A percentile compares a stretch with the other conserved stretches of the same genome.
phyloP scores from a whole-genome alignment of 2,113 vertebrate species.

The Okapia johnstoni region DNA sequence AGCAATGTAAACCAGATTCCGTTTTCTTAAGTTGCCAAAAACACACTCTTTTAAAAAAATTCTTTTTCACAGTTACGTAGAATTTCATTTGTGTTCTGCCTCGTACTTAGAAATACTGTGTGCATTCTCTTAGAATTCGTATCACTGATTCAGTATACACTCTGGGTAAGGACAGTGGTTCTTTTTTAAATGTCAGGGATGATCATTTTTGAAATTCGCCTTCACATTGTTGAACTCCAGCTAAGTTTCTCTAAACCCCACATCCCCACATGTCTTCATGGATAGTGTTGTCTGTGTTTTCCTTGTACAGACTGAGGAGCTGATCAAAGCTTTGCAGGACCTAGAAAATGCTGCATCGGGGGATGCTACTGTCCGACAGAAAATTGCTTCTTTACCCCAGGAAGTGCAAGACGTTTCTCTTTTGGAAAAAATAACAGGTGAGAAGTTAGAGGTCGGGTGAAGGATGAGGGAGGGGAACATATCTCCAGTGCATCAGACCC shows the following conservation, averaged over 20 bases:
- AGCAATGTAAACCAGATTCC: background rate
- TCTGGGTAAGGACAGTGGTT: background rate
- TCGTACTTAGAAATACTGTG: background rate
- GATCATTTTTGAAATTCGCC: background rate
- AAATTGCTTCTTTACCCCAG: constrained; percentile 97
- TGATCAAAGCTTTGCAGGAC: constrained; percentile 97
- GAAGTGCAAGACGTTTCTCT: constrained; percentile 98
- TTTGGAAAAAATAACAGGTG: constrained; percentile 97
- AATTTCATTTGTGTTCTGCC: background rate
- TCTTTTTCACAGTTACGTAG: background rate
- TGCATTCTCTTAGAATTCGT: background rate
- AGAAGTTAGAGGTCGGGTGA: constrained; percentile 24
- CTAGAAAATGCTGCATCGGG: constrained; percentile 97
- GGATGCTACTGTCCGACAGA: constrained; percentile 96
- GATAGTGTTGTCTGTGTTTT: constrained; percentile 22
- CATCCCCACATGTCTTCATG: background rate
- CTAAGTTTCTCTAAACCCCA: background rate
- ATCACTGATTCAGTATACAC: background rate
- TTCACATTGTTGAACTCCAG: background rate
- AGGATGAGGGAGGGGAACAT: background rate
- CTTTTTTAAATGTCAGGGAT: background rate
- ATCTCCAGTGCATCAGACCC: background rate
- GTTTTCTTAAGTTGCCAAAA: background rate
- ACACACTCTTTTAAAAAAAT: background rate
- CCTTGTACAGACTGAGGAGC: constrained; percentile 89